A percentile compares a stretch with the other conserved stretches of the same genome.
phyloP scores from a whole-genome alignment of 1,140 invertebrate species.

The Drosophila sp. region DNA sequence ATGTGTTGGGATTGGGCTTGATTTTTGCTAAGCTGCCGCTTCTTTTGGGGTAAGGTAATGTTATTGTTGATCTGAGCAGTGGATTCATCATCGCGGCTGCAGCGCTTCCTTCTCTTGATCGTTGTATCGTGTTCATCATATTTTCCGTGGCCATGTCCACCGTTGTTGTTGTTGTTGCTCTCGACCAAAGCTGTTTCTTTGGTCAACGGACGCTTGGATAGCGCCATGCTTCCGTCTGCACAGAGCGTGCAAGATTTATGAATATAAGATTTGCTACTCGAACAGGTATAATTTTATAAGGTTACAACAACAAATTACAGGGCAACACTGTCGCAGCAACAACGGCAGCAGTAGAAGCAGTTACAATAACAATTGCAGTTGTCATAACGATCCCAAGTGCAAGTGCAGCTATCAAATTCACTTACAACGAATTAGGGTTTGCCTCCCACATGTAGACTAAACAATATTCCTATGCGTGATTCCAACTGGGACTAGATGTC shows the following conservation, averaged over 20 bases:
- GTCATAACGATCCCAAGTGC: slow-evolving; percentile 1
- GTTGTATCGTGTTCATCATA: slow-evolving; percentile 66
- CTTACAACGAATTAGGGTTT: neutral
- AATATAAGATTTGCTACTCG: neutral
- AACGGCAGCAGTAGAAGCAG: slow-evolving; percentile 6
- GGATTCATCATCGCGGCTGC: slow-evolving; percentile 76
- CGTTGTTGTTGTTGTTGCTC: slow-evolving; percentile 55
- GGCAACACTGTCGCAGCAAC: neutral
- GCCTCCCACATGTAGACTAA: neutral
- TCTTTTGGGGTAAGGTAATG: slow-evolving; percentile 85
- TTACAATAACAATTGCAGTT: neutral
- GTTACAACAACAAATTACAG: neutral
- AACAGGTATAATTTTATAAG: neutral
- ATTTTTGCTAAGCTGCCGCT: slow-evolving; percentile 83
- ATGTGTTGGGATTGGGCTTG: slow-evolving; percentile 37
- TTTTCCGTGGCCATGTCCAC: slow-evolving; percentile 19
- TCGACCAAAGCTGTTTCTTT: slow-evolving; percentile 76
- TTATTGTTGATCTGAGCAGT: slow-evolving; percentile 57
- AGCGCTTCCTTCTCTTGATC: slow-evolving; percentile 78
- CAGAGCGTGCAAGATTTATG: neutral
- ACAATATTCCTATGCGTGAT: neutral
- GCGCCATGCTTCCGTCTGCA: slow-evolving; percentile 59
- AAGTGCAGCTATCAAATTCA: slow-evolving; percentile 4
- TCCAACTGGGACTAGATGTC: neutral
- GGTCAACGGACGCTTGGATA: slow-evolving; percentile 78